Evolutionary conservation across 2,888 invertebrate species (phyloP).

Genomic region (Tyria jacobaeae): DNA sequence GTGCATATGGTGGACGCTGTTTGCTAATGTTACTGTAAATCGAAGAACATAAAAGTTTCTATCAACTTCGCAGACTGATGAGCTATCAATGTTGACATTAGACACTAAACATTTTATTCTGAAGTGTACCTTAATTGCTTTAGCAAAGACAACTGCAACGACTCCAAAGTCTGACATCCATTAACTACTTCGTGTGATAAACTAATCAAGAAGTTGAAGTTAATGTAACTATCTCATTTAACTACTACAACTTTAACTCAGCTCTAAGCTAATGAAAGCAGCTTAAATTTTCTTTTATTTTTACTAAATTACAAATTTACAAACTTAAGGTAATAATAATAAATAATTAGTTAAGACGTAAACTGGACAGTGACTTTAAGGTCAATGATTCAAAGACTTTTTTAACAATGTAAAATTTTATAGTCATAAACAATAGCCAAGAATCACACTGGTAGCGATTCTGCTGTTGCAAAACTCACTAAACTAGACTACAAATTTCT

Average conservation of each 20-base stretch:
- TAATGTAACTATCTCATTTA: neutral
- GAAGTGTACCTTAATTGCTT: conserved; percentile 2
- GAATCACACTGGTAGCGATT: no score
- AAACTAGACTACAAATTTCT: no score
- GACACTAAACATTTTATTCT: neutral
- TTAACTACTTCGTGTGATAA: neutral
- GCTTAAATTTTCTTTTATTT: no score
- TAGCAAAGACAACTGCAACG: neutral
- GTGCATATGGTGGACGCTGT: neutral
- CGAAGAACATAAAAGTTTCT: neutral
- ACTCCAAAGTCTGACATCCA: neutral
- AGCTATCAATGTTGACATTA: neutral
- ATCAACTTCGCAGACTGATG: neutral
- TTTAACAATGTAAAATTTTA: no score
- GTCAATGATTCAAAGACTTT: no score
- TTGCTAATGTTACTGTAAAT: neutral
- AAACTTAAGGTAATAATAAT: no score
- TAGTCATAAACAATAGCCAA: no score
- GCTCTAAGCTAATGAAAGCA: no score
- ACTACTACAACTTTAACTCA: neutral
- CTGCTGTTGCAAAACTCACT: no score
- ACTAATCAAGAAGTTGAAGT: conserved; percentile 6
- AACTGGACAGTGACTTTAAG: no score
- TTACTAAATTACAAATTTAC: no score
- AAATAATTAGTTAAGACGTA: no score